A percentile compares a stretch with the other conserved stretches of the same genome.
Conservation (phyloP, 53 echinoderm and acorn worm genomes). For the Astropecten irregularis region DNA sequence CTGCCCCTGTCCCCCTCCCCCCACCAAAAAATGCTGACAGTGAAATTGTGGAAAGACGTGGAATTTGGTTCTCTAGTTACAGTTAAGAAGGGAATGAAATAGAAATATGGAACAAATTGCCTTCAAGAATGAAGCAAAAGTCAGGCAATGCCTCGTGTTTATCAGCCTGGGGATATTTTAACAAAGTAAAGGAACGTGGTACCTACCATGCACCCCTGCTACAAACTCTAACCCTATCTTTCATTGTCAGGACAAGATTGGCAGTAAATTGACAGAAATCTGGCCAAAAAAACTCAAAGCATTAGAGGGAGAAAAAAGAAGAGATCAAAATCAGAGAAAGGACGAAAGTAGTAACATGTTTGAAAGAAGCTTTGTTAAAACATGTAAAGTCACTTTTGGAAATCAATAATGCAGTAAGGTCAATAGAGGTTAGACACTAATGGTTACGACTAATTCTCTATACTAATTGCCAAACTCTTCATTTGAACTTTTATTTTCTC, state of each 20-base stretch:
- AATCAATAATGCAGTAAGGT: no score
- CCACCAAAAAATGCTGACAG: no score
- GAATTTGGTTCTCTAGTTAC: no score
- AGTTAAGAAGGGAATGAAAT: no score
- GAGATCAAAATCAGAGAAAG: not conserved
- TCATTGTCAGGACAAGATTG: slow-evolving; percentile 19
- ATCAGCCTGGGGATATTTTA: slow-evolving; percentile 9
- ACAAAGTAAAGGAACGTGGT: not conserved
- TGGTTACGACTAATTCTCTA: slow-evolving; percentile 13
- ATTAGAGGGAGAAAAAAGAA: not conserved
- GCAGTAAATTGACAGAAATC: slow-evolving; percentile 1
- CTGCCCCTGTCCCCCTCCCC: no score
- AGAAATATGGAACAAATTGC: no score
- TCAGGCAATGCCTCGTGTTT: not conserved
- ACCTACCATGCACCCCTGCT: not conserved
- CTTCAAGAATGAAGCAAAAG: no score
- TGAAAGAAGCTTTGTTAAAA: not conserved
- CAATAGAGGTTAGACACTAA: not conserved
- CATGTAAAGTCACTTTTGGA: not conserved
- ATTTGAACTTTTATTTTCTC: slow-evolving; percentile 14
- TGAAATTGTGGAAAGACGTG: no score
- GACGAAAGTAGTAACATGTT: not conserved
- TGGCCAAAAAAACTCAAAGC: not conserved
- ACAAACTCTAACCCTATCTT: slow-evolving; percentile 6
- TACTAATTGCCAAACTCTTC: slow-evolving; percentile 19